Base-by-base conservation (phyloP, 2,797 vertebrate genomes). In the Toxotes lorentzi region DNA sequence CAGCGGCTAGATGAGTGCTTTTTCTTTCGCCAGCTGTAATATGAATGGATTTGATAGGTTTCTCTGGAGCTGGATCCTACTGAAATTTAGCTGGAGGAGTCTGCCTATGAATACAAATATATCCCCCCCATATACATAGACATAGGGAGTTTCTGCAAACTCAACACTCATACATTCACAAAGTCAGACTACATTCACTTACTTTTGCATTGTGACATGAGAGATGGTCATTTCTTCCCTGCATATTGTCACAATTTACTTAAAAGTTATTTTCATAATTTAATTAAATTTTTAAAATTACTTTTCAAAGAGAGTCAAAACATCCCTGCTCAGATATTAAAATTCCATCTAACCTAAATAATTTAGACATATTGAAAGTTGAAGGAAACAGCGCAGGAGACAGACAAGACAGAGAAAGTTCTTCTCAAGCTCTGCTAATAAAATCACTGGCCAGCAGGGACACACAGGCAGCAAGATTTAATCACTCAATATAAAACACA, bases 31-130 rank as follows among this genome's bases (percentile, higher is more conserved):
- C 86, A 87, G 89, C 87, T 90, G 87, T 87, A 81, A 89, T 87
- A 88, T 92, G 73, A 93, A 89, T 82, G 71, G 81, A 86, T 90
- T 87, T 76, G 72, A 90, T 88, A 88, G 79, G 70, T 85, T 89
- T 85, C 56, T 86, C 58, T 84, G 50, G 34, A 84, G 81, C 38
- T 59, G 54, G 59, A 61, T 88, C 62, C 67, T 17, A 34, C 81
- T 82, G 82, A 91, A 88, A 88, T 85, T 45, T 82, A 91, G 82
- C 84, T 86, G 77, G 72, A 87, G 65, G 30, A 71, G 54, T 60
- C 45, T 75, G 53, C 10, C 19, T 12, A 14, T 82, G 84, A 90
- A 90, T 87, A 89, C 73, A 81, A 70, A 79, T 65, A 65, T n/a
- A 76, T 16, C 10, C 34, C 30, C 32, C 32, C 65, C 30, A 57